Evolutionary conservation across 2,888 invertebrate genomes (phyloP).

Genomic region (Homarus gammarus): DNA sequence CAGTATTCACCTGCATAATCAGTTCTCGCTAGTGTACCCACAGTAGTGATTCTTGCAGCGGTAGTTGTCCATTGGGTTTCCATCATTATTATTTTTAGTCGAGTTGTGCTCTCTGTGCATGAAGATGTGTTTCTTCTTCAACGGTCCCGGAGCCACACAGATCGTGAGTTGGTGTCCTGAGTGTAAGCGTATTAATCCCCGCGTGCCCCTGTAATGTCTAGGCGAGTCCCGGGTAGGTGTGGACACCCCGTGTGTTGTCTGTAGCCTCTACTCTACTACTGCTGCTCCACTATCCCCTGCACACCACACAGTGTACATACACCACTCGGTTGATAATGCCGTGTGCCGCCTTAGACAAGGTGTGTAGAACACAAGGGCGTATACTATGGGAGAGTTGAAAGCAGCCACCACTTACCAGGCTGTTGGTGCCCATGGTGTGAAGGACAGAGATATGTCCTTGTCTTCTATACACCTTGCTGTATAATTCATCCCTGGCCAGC

Average conservation of each 20-base stretch:
- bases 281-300: slow-evolving; percentile 76
- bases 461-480: slow-evolving; percentile 74
- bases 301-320: slow-evolving; percentile 75
- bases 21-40: slow-evolving; percentile 75
- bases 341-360: slow-evolving; percentile 71
- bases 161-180: slow-evolving; percentile 76
- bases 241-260: slow-evolving; percentile 75
- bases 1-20: slow-evolving; percentile 76
- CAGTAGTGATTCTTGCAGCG: slow-evolving; percentile 75
- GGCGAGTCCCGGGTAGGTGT: slow-evolving; percentile 74
- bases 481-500: slow-evolving; percentile 75
- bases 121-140: slow-evolving; percentile 76
- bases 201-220: slow-evolving; percentile 75
- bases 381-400: slow-evolving; percentile 50
- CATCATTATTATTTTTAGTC: slow-evolving; percentile 75
- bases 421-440: slow-evolving; percentile 49
- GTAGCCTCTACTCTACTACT: slow-evolving; percentile 75
- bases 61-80: slow-evolving; percentile 76
- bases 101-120: slow-evolving; percentile 75
- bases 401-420: slow-evolving; percentile 53
- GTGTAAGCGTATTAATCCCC: slow-evolving; percentile 74
- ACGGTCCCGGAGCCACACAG: slow-evolving; percentile 76
- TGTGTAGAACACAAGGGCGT: slow-evolving; percentile 74
- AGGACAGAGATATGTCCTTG: slow-evolving; percentile 65
- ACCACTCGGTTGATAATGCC: slow-evolving; percentile 64